Percentiles rank a stretch among this genome's conserved stretches.
phyloP scores from a whole-genome alignment of 2,113 vertebrate species.

The Rhinogobius similis region DNA sequence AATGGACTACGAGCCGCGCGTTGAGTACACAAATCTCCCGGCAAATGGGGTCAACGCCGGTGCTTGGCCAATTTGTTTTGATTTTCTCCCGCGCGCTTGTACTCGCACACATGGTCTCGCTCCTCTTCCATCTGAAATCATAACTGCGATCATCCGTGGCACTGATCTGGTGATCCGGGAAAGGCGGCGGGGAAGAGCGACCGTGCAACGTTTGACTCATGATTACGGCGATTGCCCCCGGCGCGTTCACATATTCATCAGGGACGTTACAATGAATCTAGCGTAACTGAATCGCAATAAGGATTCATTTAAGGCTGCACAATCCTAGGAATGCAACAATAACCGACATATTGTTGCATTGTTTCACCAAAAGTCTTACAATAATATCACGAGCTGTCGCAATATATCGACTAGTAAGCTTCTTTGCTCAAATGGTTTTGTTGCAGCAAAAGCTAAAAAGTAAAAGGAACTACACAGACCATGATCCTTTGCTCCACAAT shows the following conservation, averaged over 20 bases:
- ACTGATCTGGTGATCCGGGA: constrained; percentile 35
- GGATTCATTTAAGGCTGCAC: no score
- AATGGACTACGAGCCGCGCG: constrained; percentile 62
- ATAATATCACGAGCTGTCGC: no score
- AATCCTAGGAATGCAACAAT: no score
- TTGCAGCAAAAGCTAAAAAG: no score
- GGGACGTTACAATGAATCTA: constrained; percentile 5
- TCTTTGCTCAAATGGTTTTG: no score
- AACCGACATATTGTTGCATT: no score
- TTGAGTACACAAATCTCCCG: constrained; percentile 69
- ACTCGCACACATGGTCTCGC: constrained; percentile 19
- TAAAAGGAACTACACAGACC: no score
- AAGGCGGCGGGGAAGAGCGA: no score
- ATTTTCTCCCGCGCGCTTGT: constrained; percentile 27
- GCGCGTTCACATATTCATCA: constrained; percentile 16
- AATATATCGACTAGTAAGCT: no score
- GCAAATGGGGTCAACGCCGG: constrained; percentile 68
- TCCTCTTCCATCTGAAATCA: constrained; percentile 46
- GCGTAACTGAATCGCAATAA: constrained; percentile 18
- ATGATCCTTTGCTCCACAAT: no score
- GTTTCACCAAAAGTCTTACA: no score
- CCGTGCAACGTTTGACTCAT: constrained; percentile 23
- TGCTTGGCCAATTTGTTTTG: constrained; percentile 73
- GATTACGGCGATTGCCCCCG: constrained; percentile 17
- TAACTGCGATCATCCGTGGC: constrained; percentile 54